Conservation (phyloP, 2,113 vertebrate genomes). For the Peromyscus californicus region DNA sequence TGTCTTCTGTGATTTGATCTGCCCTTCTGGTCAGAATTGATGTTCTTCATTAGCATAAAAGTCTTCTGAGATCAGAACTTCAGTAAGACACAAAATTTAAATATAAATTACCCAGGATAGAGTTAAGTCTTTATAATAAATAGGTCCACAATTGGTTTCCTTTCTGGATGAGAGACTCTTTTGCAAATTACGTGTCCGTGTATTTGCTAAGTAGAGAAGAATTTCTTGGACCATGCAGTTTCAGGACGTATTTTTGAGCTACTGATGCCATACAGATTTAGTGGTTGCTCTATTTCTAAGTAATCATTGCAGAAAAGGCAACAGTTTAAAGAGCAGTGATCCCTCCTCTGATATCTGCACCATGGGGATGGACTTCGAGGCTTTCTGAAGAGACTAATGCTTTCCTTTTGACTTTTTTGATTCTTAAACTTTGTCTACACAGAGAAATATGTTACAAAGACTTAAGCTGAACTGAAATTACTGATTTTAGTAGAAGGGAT, state of each 20-base stretch:
- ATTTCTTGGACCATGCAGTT: neutral
- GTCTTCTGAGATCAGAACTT: neutral
- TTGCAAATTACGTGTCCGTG: neutral
- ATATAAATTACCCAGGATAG: neutral
- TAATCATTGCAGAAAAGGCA: neutral
- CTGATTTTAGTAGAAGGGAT: neutral
- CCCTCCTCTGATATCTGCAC: neutral
- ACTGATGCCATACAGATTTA: neutral
- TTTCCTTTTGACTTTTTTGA: neutral
- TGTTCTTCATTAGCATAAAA: neutral
- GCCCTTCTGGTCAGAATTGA: neutral
- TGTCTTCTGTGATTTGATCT: slow-evolving; percentile 21
- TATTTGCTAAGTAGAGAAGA: neutral
- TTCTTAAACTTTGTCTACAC: neutral
- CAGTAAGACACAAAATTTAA: slow-evolving; percentile 33
- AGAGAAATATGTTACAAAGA: neutral
- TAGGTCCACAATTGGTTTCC: neutral
- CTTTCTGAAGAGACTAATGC: neutral
- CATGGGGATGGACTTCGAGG: neutral
- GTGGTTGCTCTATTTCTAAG: slow-evolving; percentile 13
- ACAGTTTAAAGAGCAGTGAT: neutral
- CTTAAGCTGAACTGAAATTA: neutral
- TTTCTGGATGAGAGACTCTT: neutral
- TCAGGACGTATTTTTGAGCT: slow-evolving; percentile 29
- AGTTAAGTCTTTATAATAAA: neutral